Percentiles rank a stretch among this genome's conserved stretches.
phyloP scores from a whole-genome alignment of 2,113 vertebrate species.

The Uria aalge region DNA sequence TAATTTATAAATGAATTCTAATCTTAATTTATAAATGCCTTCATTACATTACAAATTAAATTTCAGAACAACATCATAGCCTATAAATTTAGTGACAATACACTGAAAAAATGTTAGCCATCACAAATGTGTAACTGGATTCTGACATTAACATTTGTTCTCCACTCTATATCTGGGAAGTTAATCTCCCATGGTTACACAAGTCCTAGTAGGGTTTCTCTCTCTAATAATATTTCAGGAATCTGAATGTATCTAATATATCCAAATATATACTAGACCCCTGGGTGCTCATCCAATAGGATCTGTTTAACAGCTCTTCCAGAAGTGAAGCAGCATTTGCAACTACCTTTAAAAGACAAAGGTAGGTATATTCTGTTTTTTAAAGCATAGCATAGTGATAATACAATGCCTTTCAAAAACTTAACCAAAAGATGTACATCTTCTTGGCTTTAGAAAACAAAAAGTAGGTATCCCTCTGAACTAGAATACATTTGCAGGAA shows the following conservation, averaged over 20 bases:
- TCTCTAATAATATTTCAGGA: slow-evolving; percentile 15
- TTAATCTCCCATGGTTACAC: neutral
- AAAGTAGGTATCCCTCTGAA: neutral
- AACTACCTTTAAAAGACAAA: neutral
- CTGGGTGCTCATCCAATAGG: neutral
- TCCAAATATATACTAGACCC: neutral
- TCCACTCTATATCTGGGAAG: neutral
- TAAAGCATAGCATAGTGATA: neutral
- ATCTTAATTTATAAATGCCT: neutral
- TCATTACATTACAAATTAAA: neutral
- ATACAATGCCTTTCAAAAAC: neutral
- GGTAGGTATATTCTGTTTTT: neutral
- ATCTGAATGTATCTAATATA: slow-evolving; percentile 15
- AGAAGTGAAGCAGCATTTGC: neutral
- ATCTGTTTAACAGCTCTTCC: neutral
- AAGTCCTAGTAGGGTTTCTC: neutral
- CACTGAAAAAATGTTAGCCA: neutral
- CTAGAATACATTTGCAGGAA: neutral
- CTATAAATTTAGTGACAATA: neutral
- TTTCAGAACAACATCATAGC: neutral
- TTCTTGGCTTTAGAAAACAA: neutral
- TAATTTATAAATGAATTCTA: neutral
- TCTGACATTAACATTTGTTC: neutral
- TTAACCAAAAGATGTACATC: neutral
- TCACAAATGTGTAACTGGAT: neutral